Evolutionary conservation across 2,113 vertebrate species (phyloP).

Genomic region (Oriolus oriolus): DNA sequence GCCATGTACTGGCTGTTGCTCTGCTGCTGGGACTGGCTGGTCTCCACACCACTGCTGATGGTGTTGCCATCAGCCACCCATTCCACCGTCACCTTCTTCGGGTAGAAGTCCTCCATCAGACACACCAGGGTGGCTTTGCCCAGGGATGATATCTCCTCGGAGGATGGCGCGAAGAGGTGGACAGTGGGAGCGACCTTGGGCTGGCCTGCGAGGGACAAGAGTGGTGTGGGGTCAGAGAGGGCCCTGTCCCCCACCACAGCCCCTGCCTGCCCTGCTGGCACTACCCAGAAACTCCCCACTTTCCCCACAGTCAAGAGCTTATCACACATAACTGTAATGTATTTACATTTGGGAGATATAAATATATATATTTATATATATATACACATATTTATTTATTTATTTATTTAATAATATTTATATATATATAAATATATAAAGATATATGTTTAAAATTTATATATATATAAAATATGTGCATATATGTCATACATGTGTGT

Average conservation of each 20-base stretch:
- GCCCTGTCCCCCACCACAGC: background rate
- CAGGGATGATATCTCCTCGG: fast-evolving
- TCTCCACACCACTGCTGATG: fast-evolving
- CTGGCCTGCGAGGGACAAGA: background rate
- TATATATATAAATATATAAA: no score
- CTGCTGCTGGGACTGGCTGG: background rate
- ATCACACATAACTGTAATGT: fast-evolving
- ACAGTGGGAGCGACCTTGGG: fast-evolving
- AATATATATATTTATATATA: no score
- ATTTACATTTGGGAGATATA: background rate
- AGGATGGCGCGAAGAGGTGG: background rate
- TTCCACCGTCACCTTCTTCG: fast-evolving
- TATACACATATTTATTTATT: no score
- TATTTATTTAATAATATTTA: no score
- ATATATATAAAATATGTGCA: background rate
- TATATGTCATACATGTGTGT: background rate
- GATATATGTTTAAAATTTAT: no score
- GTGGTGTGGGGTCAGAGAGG: fast-evolving
- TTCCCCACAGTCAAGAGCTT: background rate
- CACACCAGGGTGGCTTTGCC: slow-evolving; percentile 51
- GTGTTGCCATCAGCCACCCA: background rate
- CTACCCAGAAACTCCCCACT: background rate
- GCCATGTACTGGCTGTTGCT: slow-evolving; percentile 27
- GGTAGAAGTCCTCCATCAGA: background rate
- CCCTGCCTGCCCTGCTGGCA: background rate